Conservation (phyloP, 2,113 vertebrate species). For the Oreocharis arfaki region DNA sequence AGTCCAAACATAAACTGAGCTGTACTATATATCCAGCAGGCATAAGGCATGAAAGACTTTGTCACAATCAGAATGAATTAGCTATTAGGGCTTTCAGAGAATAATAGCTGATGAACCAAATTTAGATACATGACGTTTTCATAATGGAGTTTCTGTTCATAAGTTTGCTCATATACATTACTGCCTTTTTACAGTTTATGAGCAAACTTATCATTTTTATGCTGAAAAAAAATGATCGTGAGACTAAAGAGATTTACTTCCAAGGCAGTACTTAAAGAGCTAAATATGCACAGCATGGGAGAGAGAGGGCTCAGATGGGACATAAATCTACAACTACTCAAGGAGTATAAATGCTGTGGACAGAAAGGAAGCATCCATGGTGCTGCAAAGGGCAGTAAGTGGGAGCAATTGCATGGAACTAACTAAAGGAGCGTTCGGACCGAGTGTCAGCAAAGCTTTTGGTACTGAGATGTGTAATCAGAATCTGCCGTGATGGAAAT, state of each 20-base stretch:
- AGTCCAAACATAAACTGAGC: neutral
- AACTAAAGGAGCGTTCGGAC: neutral
- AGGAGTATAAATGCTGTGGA: neutral
- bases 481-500: neutral
- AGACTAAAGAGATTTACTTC: conserved; percentile 7
- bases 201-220: conserved; percentile 47
- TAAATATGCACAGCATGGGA: neutral
- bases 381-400: neutral
- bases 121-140: conserved; percentile 22
- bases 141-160: neutral
- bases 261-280: neutral
- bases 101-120: conserved; percentile 22
- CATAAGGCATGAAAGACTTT: neutral
- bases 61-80: neutral
- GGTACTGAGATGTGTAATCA: neutral
- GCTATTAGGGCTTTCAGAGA: conserved; percentile 12
- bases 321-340: neutral
- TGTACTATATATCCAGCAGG: neutral
- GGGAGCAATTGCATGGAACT: neutral
- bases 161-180: conserved; percentile 6
- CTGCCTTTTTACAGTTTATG: conserved; percentile 43
- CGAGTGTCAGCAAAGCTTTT: neutral
- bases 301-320: neutral
- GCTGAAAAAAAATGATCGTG: neutral
- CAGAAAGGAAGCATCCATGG: neutral